Conservation (phyloP, 2,113 vertebrate genomes). For the Gymnocephalus cernua region DNA sequence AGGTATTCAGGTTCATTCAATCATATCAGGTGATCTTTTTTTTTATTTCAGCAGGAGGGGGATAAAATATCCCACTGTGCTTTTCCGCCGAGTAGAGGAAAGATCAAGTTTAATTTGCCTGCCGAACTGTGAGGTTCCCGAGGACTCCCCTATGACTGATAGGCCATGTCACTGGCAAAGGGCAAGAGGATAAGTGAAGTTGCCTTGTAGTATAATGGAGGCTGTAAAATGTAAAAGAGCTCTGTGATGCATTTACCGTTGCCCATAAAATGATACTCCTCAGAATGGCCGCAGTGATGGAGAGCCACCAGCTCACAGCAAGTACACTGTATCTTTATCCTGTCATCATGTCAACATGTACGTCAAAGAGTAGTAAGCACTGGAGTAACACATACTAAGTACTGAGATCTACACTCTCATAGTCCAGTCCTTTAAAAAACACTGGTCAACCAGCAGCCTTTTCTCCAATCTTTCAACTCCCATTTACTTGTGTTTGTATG, state of each 20-base stretch:
- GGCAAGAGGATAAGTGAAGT: slow-evolving; percentile 65
- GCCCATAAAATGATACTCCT: slow-evolving; percentile 66
- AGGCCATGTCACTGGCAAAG: slow-evolving; percentile 62
- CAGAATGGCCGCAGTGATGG: slow-evolving; percentile 29
- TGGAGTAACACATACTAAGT: neutral
- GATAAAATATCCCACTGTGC: neutral
- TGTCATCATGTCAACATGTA: slow-evolving; percentile 24
- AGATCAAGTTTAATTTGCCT: slow-evolving; percentile 45
- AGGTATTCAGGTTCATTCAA: neutral
- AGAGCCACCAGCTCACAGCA: slow-evolving; percentile 31
- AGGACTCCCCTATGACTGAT: slow-evolving; percentile 44
- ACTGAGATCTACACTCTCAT: neutral
- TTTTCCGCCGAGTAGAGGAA: neutral
- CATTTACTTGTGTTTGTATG: slow-evolving; percentile 14
- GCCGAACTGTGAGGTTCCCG: neutral
- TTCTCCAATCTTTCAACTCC: neutral
- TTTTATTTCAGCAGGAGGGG: neutral
- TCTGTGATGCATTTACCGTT: slow-evolving; percentile 71
- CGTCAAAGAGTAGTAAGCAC: neutral
- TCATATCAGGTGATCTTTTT: neutral
- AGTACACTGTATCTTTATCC: slow-evolving; percentile 14
- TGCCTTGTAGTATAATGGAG: slow-evolving; percentile 70
- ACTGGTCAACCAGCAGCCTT: neutral
- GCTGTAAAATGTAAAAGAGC: slow-evolving; percentile 77
- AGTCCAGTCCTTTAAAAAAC: neutral